Evolutionary conservation across 2,888 invertebrate genomes (phyloP), one percentile per base, ranked within the genome.

Genomic region (Lycaena phlaeas): DNA sequence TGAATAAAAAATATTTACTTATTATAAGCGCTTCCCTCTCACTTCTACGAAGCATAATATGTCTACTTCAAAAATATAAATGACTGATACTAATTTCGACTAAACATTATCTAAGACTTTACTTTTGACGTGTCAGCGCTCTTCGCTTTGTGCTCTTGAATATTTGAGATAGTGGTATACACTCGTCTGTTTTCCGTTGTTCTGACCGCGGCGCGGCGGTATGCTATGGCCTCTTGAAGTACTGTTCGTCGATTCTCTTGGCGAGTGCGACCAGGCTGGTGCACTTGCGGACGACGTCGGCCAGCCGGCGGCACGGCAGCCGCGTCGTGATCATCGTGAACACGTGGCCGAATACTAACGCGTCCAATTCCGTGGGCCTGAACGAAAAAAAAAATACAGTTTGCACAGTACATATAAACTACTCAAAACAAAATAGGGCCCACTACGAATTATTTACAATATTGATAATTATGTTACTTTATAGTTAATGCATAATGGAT

Each of bases 261-360:
- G 95, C 94, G 59, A 96, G 90, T 36, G 90, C 86, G n/a, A 95
- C 89, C 27, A 98, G 85, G 1, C 90, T 87, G 14, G 90, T 88
- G 70, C 92, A 92, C 40, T 88, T 88, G 46, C 92, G 87, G 2
- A 98, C 90, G 4, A 92, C 91, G 42, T 92, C 90, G 0, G 94
- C 94, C 38, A 98, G 86, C 47, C 88, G 87, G 50, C 91, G 90
- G 61, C 92, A 92, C 0, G 96, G 95, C 27, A 98, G 81, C 2
- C 92, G 89, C 3, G 96, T 97, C 4, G 97, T 97, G 44, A 98
- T 85, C 52, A 98, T 92, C 0, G 96, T 94, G 78, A 93, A 98
- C n/a, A 98, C 87, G 76, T 98, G 98, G 0, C 98, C 98, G 86
- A 97, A 99, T 0, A 96, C 94, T 25, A 98, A 78, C 1, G 98